Percentiles rank a stretch among this genome's conserved stretches.
Evolutionary conservation across 2,888 invertebrate genomes (phyloP).

Genomic region (Leptinotarsa rubiginosa): DNA sequence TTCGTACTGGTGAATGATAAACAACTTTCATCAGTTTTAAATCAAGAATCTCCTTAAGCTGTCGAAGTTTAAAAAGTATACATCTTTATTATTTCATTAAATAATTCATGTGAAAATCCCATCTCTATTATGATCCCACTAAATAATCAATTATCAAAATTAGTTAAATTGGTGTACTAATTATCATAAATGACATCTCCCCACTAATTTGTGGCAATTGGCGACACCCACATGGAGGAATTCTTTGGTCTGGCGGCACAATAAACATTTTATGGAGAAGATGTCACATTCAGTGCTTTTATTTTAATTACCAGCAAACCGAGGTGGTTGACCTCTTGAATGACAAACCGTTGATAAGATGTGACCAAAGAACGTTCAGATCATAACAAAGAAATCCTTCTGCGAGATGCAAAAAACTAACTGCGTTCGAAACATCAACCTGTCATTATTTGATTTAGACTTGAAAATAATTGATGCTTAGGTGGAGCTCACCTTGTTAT

Average conservation of each 20-base stretch:
- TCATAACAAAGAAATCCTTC: slow-evolving; percentile 8
- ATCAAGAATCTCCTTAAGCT: no score
- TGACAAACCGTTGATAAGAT: slow-evolving; percentile 16
- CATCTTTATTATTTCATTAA: neutral
- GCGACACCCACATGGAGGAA: slow-evolving; percentile 23
- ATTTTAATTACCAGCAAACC: slow-evolving; percentile 19
- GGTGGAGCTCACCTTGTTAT: slow-evolving; percentile 12
- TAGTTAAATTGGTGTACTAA: slow-evolving; percentile 11
- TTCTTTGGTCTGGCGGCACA: slow-evolving; percentile 23
- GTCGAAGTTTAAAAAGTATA: no score
- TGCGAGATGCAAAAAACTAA: neutral
- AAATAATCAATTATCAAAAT: neutral
- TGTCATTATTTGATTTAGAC: slow-evolving; percentile 27
- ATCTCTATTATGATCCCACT: neutral
- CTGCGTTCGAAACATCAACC: slow-evolving; percentile 25
- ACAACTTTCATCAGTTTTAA: no score
- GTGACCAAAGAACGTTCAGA: neutral
- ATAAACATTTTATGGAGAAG: slow-evolving; percentile 21
- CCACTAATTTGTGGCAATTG: slow-evolving; percentile 24
- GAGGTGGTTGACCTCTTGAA: slow-evolving; percentile 21
- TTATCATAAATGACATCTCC: slow-evolving; percentile 17
- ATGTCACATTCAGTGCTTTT: slow-evolving; percentile 1
- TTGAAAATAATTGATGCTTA: slow-evolving; percentile 23
- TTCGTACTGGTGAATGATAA: no score
- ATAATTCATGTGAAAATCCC: neutral